A percentile compares a stretch with the other conserved stretches of the same genome.
These are phyloP conservation scores for Porites divaricata DNA, from an alignment of 92 coral and sea anemone genomes.

Conservation along the genomic window DNA sequence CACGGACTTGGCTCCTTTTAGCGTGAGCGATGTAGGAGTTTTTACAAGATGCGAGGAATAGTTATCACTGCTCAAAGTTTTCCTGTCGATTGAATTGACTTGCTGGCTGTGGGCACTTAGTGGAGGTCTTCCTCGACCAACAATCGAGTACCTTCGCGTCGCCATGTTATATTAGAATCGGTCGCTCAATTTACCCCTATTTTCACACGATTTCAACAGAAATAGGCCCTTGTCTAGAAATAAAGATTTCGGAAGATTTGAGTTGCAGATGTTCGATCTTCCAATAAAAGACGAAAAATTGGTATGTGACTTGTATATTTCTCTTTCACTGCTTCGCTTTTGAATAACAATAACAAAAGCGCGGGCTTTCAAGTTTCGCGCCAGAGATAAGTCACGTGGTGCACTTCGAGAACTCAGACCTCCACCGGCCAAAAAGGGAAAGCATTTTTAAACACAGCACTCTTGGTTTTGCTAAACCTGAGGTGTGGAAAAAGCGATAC, in stretches of 20 bases:
- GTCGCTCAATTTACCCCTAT: background rate
- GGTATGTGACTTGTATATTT: background rate
- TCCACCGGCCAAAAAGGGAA: background rate
- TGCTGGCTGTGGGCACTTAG: slow-evolving; percentile 79
- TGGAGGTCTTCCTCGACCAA: slow-evolving; percentile 76
- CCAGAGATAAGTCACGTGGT: slow-evolving; percentile 88
- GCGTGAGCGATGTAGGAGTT: slow-evolving; percentile 32
- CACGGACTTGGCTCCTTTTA: slow-evolving; percentile 47
- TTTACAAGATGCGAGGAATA: slow-evolving; percentile 19
- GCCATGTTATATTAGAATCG: slow-evolving; percentile 38
- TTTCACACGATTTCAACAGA: background rate
- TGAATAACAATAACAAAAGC: slow-evolving; percentile 43
- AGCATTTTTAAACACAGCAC: background rate
- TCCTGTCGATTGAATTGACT: slow-evolving; percentile 55
- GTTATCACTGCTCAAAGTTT: slow-evolving; percentile 1
- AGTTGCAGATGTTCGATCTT: background rate
- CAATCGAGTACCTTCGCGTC: slow-evolving; percentile 67
- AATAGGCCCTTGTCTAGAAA: background rate
- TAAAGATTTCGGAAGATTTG: background rate
- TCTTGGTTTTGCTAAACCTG: too few relatives aligned
- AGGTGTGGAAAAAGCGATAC: background rate
- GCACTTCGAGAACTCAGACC: slow-evolving; percentile 12
- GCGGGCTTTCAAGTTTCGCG: slow-evolving; percentile 99
- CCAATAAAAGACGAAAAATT: slow-evolving; percentile 1
- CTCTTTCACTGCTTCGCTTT: slow-evolving; percentile 14